These are phyloP conservation scores for Arothron firmamentum DNA, from an alignment of 2,113 vertebrate genomes.

Conservation along the genomic window DNA sequence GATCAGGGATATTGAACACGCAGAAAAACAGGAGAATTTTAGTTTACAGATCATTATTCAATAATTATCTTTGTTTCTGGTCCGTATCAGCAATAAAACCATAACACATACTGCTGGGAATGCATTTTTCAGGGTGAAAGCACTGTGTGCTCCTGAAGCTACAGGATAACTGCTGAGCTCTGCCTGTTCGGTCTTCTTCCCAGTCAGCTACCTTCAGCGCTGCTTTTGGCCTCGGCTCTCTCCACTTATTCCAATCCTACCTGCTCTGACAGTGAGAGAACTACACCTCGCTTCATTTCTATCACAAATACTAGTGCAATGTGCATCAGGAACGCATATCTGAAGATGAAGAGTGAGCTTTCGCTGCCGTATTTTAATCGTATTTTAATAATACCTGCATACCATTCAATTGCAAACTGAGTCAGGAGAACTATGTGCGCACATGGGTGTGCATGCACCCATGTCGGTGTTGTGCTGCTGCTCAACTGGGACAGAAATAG, in stretches of 20 bases:
- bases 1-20: no score
- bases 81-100: neutral
- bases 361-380: constrained; percentile 33
- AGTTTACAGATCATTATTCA: no score
- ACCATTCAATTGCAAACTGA: constrained; percentile 13
- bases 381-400: constrained; percentile 23
- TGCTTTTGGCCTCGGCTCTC: neutral
- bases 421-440: constrained; percentile 14
- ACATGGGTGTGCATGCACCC: no score
- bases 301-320: constrained; percentile 70
- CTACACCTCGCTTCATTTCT: constrained; percentile 30
- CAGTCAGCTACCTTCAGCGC: constrained; percentile 33
- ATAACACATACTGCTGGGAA: neutral
- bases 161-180: constrained; percentile 45
- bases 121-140: constrained; percentile 37
- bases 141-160: constrained; percentile 21
- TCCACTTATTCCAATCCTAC: constrained; percentile 42
- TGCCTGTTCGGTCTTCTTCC: constrained; percentile 39
- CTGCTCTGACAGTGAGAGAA: constrained; percentile 45
- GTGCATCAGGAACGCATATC: constrained; percentile 56
- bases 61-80: neutral
- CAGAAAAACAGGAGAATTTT: no score
- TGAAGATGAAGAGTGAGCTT: constrained; percentile 43
- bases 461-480: constrained; percentile 19
- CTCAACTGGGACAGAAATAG: constrained; percentile 22